Percentiles rank a stretch among this genome's conserved stretches.
phyloP scores from a whole-genome alignment of 2,888 invertebrate species.

The Bombylius discolor region DNA sequence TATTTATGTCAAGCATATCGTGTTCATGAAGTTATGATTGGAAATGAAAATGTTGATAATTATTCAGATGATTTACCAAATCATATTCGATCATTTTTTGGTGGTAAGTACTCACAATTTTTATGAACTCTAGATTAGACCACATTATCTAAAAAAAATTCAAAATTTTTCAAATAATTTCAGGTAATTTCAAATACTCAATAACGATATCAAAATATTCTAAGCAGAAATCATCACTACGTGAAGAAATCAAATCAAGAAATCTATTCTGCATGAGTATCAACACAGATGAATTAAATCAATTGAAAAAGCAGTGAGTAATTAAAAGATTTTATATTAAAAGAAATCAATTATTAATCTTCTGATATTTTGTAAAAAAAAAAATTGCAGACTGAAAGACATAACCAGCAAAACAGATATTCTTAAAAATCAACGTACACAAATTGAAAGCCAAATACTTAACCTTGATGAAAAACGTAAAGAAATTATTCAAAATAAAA shows the following conservation, averaged over 20 bases:
- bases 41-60: conserved; percentile 46
- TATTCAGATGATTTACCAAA: conserved; percentile 46
- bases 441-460: conserved; percentile 21
- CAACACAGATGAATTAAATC: conserved; percentile 40
- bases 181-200: conserved; percentile 45
- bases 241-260: conserved; percentile 40
- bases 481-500: conserved; percentile 23
- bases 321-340: conserved; percentile 12
- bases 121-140: too few species aligned
- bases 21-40: conserved; percentile 60
- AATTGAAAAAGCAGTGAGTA: conserved; percentile 23
- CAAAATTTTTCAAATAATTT: conserved; percentile 5
- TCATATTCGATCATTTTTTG: conserved; percentile 47
- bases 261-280: conserved; percentile 45
- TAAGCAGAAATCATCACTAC: conserved; percentile 45
- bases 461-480: conserved; percentile 25
- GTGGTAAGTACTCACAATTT: conserved; percentile 39
- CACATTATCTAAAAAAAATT: not conserved
- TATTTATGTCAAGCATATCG: conserved; percentile 53
- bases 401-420: conserved; percentile 18
- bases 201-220: conserved; percentile 52
- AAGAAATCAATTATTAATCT: not conserved
- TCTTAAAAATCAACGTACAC: conserved; percentile 20
- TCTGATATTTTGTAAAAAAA: too few species aligned
- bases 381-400: conserved; percentile 14